phyloP scores from a whole-genome alignment of 2,113 vertebrate species.

The Dipodomys stephensi region DNA sequence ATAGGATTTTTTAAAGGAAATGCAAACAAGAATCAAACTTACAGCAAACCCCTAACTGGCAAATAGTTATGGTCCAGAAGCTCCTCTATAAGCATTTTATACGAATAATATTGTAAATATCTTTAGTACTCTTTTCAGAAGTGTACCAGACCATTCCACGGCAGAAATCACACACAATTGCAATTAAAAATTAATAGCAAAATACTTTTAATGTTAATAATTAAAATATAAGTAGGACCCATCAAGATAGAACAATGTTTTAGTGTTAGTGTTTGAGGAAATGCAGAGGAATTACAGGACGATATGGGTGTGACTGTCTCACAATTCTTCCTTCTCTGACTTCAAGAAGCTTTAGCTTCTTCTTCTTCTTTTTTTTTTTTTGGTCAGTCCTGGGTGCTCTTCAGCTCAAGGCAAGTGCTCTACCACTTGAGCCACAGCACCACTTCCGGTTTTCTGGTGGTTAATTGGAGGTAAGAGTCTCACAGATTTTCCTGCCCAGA shows the following conservation, averaged over 20 bases:
- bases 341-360: neutral
- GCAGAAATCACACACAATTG: neutral
- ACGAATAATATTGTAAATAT: neutral
- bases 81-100: conserved; percentile 22
- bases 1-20: conserved; percentile 67
- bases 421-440: too few species aligned
- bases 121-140: conserved; percentile 9
- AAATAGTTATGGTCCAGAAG: conserved; percentile 23
- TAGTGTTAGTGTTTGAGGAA: neutral
- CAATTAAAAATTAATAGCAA: conserved; percentile 61
- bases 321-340: conserved; percentile 14
- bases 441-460: too few species aligned
- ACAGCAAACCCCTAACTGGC: neutral
- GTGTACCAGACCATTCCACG: neutral
- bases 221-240: conserved; percentile 42
- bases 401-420: too few species aligned
- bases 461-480: too few species aligned
- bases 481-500: too few species aligned
- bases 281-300: neutral
- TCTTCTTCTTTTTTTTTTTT: neutral
- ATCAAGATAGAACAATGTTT: conserved; percentile 43
- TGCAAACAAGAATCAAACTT: conserved; percentile 57
- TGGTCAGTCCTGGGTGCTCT: too few species aligned
- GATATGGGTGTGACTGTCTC: conserved; percentile 28
- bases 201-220: conserved; percentile 48